phyloP scores from a whole-genome alignment of 2,113 vertebrate species.

The Struthidea cinerea region DNA sequence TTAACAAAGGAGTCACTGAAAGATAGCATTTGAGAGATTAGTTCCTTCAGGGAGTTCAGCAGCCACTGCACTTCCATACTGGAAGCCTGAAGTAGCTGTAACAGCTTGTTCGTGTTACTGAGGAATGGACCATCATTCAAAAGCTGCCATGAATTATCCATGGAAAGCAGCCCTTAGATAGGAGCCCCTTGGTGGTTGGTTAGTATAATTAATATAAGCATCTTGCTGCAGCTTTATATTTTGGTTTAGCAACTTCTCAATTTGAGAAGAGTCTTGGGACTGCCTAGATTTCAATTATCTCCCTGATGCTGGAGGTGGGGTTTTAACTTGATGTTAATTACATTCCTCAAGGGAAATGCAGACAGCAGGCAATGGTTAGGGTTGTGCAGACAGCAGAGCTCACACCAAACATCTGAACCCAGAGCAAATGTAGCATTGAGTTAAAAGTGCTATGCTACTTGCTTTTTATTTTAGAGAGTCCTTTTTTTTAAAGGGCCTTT shows the following conservation, averaged over 20 bases:
- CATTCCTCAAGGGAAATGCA: neutral
- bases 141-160: conserved; percentile 45
- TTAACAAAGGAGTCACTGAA: neutral
- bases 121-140: conserved; percentile 12
- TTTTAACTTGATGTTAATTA: conserved; percentile 50
- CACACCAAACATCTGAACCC: neutral
- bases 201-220: conserved; percentile 54
- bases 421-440: neutral
- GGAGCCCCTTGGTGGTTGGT: conserved; percentile 44
- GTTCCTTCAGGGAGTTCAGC: neutral
- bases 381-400: neutral
- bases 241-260: conserved; percentile 32
- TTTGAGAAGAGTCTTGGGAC: conserved; percentile 57
- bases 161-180: conserved; percentile 19
- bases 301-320: conserved; percentile 8
- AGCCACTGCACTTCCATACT: neutral
- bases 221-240: conserved; percentile 23
- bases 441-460: neutral
- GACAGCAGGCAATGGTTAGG: neutral
- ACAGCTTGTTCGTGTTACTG: neutral
- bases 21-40: neutral
- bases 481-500: neutral
- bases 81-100: neutral
- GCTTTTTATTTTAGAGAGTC: neutral
- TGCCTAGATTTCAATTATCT: conserved; percentile 54